Evolutionary conservation across 2,888 invertebrate species (phyloP), one percentile per base, ranked within the genome.

Genomic region (Peribatodes rhomboidaria): DNA sequence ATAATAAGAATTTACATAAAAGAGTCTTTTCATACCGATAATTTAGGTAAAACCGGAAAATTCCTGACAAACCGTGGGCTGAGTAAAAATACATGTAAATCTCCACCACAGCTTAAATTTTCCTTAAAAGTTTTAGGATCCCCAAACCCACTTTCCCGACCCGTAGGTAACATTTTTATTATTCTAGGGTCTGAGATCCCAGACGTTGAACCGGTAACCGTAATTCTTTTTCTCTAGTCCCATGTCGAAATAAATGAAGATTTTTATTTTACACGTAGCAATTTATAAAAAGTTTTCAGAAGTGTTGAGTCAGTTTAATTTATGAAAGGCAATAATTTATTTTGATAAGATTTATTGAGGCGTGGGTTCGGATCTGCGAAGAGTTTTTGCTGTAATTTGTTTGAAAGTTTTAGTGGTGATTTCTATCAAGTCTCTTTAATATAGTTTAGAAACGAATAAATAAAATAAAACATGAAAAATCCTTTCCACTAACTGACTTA

Each of bases 291-390:
- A 69, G 50, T 69, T 73, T 58, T 61, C 69, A 69, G 67, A 68
- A 69, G 71, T 69, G 72, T 73, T 68, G 69, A 73, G 72, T 73
- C 68, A 55, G 68, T 67, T 69, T 71, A 73, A 73, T 73, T 73
- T 73, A 71, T 71, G 68, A 62, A 59, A 50, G 65, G 57, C 60
- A 55, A 68, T 71, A 69, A 68, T 60, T 73, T 73, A 73, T 73
- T 68, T 71, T 66, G 67, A 44, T 57, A 65, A 60, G 65, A 73
- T 73, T 73, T 73, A 71, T 71, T 58, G 49, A 63, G 35, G 14
- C 31, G 44, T 59, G 61, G 22, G 46, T 44, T 33, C 50, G 22
- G 42, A 55, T 66, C 31, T 31, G 56, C 44, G 47, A 54, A 67
- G 31, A 60, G 18, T 65, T 63, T 49, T 16, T 13, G 44, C 22